Evolutionary conservation across 2,797 vertebrate genomes (phyloP).

Genomic region (Loris lydekkerianus): DNA sequence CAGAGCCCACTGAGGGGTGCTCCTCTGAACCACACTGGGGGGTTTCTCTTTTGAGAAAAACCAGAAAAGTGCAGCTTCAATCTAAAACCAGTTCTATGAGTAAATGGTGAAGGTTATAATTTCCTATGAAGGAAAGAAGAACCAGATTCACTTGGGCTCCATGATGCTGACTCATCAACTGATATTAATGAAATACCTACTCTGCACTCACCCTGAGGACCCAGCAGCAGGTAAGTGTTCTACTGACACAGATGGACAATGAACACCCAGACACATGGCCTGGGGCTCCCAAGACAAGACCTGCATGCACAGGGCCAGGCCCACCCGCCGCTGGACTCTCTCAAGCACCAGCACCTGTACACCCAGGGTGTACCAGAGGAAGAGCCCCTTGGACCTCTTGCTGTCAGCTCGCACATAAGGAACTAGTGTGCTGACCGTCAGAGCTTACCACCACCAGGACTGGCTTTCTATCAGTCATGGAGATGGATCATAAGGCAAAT

Average conservation of each 20-base stretch:
- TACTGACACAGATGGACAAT: not conserved
- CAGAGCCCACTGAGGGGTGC: not conserved
- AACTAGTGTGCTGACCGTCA: rapidly evolving
- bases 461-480: too few relatives aligned
- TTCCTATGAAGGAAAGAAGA: not conserved
- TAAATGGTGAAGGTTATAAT: not conserved
- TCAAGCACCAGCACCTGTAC: not conserved
- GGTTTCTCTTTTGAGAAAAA: not conserved
- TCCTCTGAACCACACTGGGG: rapidly evolving
- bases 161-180: not conserved
- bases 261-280: not conserved
- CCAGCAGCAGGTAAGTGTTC: not conserved
- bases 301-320: not conserved
- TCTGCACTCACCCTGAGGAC: not conserved
- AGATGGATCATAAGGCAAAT: not conserved
- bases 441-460: not conserved
- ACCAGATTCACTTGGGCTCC: not conserved
- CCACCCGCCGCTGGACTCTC: not conserved
- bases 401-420: too few relatives aligned
- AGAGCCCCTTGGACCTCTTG: not conserved
- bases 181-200: not conserved
- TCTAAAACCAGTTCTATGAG: not conserved
- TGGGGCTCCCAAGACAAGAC: not conserved
- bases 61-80: not conserved
- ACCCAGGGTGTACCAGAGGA: not conserved